Evolutionary conservation across 2,113 vertebrate genomes (phyloP).

Genomic region (Proterorhinus semilunaris): DNA sequence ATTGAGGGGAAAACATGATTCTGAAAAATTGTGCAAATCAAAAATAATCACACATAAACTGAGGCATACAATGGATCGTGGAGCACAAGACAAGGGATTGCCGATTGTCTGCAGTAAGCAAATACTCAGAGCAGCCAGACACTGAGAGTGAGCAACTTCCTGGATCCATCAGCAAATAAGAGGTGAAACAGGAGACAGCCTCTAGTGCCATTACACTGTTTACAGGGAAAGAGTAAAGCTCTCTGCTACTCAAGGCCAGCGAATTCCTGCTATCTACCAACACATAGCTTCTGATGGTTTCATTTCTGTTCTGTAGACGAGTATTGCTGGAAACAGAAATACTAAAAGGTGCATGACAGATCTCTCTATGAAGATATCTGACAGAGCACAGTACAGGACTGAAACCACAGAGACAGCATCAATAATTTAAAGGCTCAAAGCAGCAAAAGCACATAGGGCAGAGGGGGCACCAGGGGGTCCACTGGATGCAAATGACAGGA

Average conservation of each 20-base stretch:
- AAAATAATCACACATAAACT: not conserved
- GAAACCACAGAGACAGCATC: constrained; percentile 75
- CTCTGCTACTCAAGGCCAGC: constrained; percentile 29
- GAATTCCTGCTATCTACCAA: constrained; percentile 63
- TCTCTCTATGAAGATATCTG: constrained; percentile 23
- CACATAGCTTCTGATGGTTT: constrained; percentile 16
- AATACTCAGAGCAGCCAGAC: constrained; percentile 28
- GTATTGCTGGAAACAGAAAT: not conserved
- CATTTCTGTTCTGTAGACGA: not conserved
- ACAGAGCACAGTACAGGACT: constrained; percentile 27
- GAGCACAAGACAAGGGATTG: constrained; percentile 14
- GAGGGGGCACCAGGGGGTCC: constrained; percentile 5
- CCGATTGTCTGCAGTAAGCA: constrained; percentile 45
- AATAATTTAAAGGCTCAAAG: constrained; percentile 83
- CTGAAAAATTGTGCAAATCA: not conserved
- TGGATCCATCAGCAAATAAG: constrained; percentile 56
- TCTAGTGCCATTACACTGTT: constrained; percentile 47
- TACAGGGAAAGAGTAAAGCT: constrained; percentile 49
- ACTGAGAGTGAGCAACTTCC: constrained; percentile 43
- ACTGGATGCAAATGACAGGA: constrained; percentile 8
- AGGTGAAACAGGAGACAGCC: constrained; percentile 58
- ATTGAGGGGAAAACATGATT: not conserved
- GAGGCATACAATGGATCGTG: constrained; percentile 11
- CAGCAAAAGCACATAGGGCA: constrained; percentile 65
- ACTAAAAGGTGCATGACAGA: not conserved